These are phyloP conservation scores for Rhinopithecus roxellana DNA, from an alignment of 2,113 vertebrate genomes.

Conservation along the genomic window DNA sequence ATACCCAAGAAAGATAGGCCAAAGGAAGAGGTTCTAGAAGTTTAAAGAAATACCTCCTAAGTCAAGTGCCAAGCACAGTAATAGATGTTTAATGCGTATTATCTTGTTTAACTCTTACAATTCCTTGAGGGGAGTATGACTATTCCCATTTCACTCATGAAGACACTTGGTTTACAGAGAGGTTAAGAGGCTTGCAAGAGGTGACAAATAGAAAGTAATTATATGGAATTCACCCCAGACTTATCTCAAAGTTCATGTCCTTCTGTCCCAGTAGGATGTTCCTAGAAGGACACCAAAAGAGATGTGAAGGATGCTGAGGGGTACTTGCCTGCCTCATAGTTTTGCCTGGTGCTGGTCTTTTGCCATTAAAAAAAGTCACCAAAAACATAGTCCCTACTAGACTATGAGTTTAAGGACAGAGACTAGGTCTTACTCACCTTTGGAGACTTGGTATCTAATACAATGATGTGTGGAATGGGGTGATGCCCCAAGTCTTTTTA, in stretches of 20 bases:
- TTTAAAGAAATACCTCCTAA: slow-evolving; percentile 12
- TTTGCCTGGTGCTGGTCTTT: not conserved
- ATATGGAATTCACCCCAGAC: not conserved
- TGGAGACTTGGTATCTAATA: not conserved
- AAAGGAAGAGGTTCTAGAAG: not conserved
- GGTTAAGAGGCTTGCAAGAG: not conserved
- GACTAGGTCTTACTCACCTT: not conserved
- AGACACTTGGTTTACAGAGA: not conserved
- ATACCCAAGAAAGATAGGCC: not conserved
- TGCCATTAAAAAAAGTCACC: not conserved
- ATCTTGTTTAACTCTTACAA: slow-evolving; percentile 17
- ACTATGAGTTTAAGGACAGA: not conserved
- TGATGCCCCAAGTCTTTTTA: not conserved
- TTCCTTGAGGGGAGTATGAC: not conserved
- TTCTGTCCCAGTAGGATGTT: not conserved
- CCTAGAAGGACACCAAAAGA: not conserved
- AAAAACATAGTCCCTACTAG: not conserved
- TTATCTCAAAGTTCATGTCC: not conserved
- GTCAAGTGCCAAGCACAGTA: not conserved
- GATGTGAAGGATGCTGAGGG: not conserved
- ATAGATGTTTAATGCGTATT: not conserved
- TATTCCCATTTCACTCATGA: not conserved
- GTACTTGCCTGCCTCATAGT: not conserved
- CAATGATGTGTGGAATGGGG: not conserved
- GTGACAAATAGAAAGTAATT: not conserved